Evolutionary conservation across 2,113 vertebrate genomes (phyloP), one percentile per base, ranked within the genome.

Genomic region (Chloropsis hardwickii): DNA sequence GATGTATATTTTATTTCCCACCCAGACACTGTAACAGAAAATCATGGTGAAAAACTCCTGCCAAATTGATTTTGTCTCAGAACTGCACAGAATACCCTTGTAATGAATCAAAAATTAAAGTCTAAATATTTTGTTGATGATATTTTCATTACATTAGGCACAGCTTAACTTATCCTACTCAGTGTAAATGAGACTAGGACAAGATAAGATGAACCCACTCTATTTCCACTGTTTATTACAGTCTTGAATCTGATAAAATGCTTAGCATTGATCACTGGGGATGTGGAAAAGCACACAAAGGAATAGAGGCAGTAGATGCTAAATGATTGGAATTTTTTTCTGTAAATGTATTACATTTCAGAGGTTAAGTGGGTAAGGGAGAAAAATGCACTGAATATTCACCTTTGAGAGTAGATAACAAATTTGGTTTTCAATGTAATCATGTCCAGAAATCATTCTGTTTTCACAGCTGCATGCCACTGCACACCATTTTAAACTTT

Each of bases 391-490:
- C 73, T 85, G 84, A 92, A 94, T 92, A 94, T 93, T 95, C 81
- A 86, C 96, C 86, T 96, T 56, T 78, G 94, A 97, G 91, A 91
- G 77, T 81, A 94, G 91, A 92, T 72, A 92, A 61, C 45, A 96
- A 95, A 97, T 96, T 85, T 92, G 27, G n/a, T 91, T 97, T 88
- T 97, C 78, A 81, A 13, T 94, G 58, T 81, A 94, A 97, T 93
- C 79, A 48, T 37, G 76, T 66, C 76, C 76, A 77, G 91, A 89
- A 93, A 80, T 95, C 82, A 56, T 74, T 94, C 87, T 95, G 89
- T 95, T 96, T 97, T 96, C 96, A 96, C 92, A 97, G 95, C 94
- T 96, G 95, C 79, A 71, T 91, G 67, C 80, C 72, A 87, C 87
- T 67, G 85, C 88, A 92, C 50, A 87, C 71, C 65, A 35, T 80